Base-by-base conservation (phyloP, 2,113 vertebrate species). In the Clarias gariepinus region DNA sequence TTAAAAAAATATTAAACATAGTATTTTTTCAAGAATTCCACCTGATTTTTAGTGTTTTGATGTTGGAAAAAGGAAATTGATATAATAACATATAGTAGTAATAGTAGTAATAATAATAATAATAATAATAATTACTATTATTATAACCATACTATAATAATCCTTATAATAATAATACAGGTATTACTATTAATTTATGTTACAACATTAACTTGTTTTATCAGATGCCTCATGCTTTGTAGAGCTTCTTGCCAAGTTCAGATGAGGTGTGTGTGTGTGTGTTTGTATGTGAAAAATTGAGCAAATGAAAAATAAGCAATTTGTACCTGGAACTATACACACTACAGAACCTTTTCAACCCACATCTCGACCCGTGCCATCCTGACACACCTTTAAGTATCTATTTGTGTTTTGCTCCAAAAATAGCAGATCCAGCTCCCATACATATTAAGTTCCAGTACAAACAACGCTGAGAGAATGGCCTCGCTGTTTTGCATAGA, bases 381-480 rank as follows among this genome's bases (percentile, higher is more conserved):
- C 30, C 64, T 23, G 74, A 78, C 25, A 55, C 74, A 77, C 4
- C 23, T 53, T 76, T 10, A 7, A 1, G 41, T 76, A 25, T 76
- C 12, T 76, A 76, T 71, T 76, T 76, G 25, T 4, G 21, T 53
- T n/a, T 76, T 55, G 5, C 23, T 55, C 13, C 74, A 28, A 78
- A 9, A 30, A 79, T 58, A 80, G 55, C 78, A 33, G 55, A 60
- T 60, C 21, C 28, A 12, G 21, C 28, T 30, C 33, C n/a, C 28
- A 79, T 79, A 58, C 28, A 79, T 79, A 79, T 77, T 60, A 61
- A 61, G 61, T 61, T 60, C 78, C 28, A 23, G 33, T 61, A 30
- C 16, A 81, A 81, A 61, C 78, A 61, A 21, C 10, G 9, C 9
- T 61, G 57, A 36, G 11, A 58, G n/a, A 79, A 81, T 25, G 25